Percentiles rank a stretch among this genome's conserved stretches.
Conservation (phyloP, 2,888 invertebrate species). For the Meghimatium bilineatum region DNA sequence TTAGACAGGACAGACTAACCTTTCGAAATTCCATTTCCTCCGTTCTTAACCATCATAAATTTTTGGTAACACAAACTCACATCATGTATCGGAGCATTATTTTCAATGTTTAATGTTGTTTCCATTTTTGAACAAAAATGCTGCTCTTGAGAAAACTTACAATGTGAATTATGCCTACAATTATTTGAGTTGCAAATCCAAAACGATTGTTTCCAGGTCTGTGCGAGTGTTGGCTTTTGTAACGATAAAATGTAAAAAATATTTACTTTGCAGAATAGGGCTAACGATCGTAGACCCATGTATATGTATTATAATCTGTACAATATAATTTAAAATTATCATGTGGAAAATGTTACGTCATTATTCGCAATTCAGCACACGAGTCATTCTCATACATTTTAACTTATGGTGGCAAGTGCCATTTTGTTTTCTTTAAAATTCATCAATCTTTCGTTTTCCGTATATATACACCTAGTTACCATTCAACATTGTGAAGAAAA, state of each 20-base stretch:
- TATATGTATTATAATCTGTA: not conserved
- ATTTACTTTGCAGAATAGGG: no score
- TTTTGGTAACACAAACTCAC: not conserved
- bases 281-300: not conserved
- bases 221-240: not conserved
- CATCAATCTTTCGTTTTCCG: not conserved
- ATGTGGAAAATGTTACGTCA: not conserved
- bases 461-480: not conserved
- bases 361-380: no score
- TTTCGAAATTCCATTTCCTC: conserved; percentile 2
- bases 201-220: no score
- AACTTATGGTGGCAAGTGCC: not conserved
- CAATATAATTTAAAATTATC: no score
- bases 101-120: not conserved
- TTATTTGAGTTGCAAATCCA: no score
- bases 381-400: no score
- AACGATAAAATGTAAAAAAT: not conserved
- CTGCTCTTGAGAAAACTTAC: not conserved
- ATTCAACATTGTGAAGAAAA: no score
- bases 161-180: no score
- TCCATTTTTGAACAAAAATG: not conserved
- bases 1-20: no score
- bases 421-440: conserved; percentile 19
- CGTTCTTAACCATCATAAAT: not conserved
- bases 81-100: no score